Percentiles rank a stretch among this genome's conserved stretches.
Conservation (phyloP, 1,140 invertebrate species). For the Nebria ingens region DNA sequence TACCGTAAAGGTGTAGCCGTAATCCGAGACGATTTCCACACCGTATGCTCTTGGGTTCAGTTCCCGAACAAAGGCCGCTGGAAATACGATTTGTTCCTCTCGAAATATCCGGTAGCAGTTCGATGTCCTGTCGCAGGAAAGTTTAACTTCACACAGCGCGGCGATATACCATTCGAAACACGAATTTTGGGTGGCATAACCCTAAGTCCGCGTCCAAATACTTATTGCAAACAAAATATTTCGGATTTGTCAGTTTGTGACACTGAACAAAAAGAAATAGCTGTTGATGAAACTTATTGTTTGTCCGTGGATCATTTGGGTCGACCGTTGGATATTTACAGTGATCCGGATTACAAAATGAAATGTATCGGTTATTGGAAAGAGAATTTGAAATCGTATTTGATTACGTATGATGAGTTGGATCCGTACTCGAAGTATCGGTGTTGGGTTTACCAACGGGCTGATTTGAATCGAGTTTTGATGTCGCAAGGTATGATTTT, state of each 20-base stretch:
- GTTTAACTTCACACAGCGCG: constrained; percentile 84
- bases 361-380: constrained; percentile 98
- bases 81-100: constrained; percentile 82
- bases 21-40: constrained; percentile 81
- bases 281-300: constrained; percentile 91
- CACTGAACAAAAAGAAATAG: constrained; percentile 85
- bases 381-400: constrained; percentile 93
- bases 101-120: constrained; percentile 83
- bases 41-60: constrained; percentile 89
- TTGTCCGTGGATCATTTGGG: constrained; percentile 91
- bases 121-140: constrained; percentile 93
- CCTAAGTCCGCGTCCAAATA: constrained; percentile 79
- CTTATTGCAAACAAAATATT: constrained; percentile 87
- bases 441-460: constrained; percentile 95
- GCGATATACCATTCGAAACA: constrained; percentile 81
- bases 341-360: constrained; percentile 91
- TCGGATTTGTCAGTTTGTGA: constrained; percentile 92
- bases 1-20: constrained; percentile 84
- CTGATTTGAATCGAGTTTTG: constrained; percentile 80
- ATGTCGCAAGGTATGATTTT: constrained; percentile 58
- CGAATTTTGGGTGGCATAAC: constrained; percentile 91
- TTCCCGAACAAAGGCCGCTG: constrained; percentile 75
- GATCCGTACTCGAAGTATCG: constrained; percentile 93
- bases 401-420: constrained; percentile 92
- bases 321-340: constrained; percentile 87